Base-by-base conservation (phyloP, 2,113 vertebrate genomes). In the Eulemur macaco region DNA sequence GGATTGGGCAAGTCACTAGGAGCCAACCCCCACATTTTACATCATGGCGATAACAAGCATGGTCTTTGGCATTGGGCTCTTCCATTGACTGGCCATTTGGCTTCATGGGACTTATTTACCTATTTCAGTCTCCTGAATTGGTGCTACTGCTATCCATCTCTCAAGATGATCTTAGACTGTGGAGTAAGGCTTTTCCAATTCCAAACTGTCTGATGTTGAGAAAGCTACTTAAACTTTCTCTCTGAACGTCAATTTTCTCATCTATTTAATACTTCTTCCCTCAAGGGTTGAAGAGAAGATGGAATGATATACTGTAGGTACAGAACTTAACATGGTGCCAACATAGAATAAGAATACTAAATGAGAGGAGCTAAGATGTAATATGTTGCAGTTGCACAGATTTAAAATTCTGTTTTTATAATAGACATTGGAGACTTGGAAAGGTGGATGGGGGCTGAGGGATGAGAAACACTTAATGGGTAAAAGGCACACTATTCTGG, bases 351-450 rank as follows among this genome's bases (percentile, higher is more conserved):
- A 88, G 17, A 89, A 68, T 85, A 91, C 60, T n/a, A 69, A 92
- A 73, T 80, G 56, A 86, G 20, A 50, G 20, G 42, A 54, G 39
- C 29, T 89, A 86, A 87, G 86, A 52, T 0, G 0, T 52, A 89
- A 54, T 50, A 56, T 34, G n/a, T 89, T 93, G 60, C 58, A 89
- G 50, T 89, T 58, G 11, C 60, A 89, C 42, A 77, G 47, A 95
- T 66, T 94, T 95, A 58, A 86, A 80, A 89, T 89, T 86, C 50
- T 94, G 87, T 84, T 92, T 60, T 10, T 27, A 25, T 60, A 12
- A 63, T 63, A 63, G 11, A 63, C 60, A 12, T 63, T 63, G 60
- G 60, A 63, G 60, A 63, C 60, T 63, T 11, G 60, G 12, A 63
- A 63, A 25, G 60, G 60, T 29, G 25, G 25, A 27, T 27, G 27